These are phyloP conservation scores for Lepidurus apus DNA, from an alignment of 1,140 invertebrate species.

Conservation along the genomic window DNA sequence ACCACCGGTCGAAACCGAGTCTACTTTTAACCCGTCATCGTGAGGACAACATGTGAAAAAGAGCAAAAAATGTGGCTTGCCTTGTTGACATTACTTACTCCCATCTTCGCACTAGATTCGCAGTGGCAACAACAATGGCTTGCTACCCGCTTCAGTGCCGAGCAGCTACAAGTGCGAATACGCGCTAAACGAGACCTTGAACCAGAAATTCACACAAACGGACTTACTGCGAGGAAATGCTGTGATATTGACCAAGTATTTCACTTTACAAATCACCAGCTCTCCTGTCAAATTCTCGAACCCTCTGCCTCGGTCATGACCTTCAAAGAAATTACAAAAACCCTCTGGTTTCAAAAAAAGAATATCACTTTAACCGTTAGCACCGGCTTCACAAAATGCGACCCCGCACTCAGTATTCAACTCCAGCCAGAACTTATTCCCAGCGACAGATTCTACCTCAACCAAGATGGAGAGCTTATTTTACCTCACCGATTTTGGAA, in stretches of 20 bases:
- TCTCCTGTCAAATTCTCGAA: not conserved
- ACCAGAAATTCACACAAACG: not conserved
- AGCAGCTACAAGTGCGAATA: not conserved
- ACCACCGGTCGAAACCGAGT: not conserved
- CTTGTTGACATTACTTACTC: not conserved
- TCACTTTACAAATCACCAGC: not conserved
- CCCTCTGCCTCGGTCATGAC: conserved; percentile 5
- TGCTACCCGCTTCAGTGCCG: not conserved
- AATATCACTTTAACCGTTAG: not conserved
- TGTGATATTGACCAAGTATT: conserved; percentile 27
- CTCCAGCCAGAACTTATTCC: conserved; percentile 14
- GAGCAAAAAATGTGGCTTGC: not conserved
- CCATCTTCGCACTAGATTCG: not conserved
- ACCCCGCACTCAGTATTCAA: not conserved
- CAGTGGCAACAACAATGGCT: not conserved
- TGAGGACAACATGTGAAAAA: not conserved
- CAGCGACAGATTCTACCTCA: conserved; percentile 24
- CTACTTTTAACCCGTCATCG: not conserved
- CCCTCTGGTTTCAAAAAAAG: conserved; percentile 7
- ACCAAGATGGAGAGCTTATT: conserved; percentile 15
- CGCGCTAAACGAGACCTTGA: not conserved
- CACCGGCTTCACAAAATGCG: not conserved
- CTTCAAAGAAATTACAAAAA: conserved; percentile 22
- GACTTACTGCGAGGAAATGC: conserved; percentile 9
- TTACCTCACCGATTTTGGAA: conserved; percentile 23